A percentile compares a stretch with the other conserved stretches of the same genome.
These are phyloP conservation scores for Phalanger gymnotis DNA, from an alignment of 2,797 vertebrate genomes.

Conservation along the genomic window DNA sequence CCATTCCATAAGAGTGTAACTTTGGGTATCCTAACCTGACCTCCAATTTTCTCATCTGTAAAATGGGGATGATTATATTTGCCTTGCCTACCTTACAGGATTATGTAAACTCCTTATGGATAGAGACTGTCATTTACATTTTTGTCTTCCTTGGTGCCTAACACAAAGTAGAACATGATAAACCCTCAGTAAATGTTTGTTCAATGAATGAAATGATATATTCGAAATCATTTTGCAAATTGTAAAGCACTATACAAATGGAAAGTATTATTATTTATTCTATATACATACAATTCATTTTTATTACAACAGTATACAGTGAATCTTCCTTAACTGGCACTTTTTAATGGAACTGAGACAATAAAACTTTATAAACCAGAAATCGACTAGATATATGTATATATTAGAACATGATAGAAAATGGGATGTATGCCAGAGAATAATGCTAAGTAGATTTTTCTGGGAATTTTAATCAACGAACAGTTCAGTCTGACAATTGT, in stretches of 20 bases:
- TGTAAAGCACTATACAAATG: not conserved
- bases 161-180: not conserved
- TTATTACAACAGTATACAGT: not conserved
- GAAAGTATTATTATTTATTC: not conserved
- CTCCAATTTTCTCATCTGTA: not conserved
- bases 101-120: not conserved
- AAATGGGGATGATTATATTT: not conserved
- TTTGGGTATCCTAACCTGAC: not conserved
- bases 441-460: not conserved
- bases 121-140: not conserved
- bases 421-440: not conserved
- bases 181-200: not conserved
- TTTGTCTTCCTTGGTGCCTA: not conserved
- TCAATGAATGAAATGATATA: not conserved
- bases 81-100: not conserved
- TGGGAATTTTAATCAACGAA: not conserved
- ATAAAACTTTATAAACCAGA: constrained; percentile 8
- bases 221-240: not conserved
- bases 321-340: not conserved
- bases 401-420: not conserved
- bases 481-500: not conserved
- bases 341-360: constrained; percentile 23
- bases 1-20: not conserved
- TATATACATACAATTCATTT: not conserved
- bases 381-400: not conserved